These are phyloP conservation scores for Panopea generosa DNA, from an alignment of 2,888 invertebrate genomes.

Conservation along the genomic window DNA sequence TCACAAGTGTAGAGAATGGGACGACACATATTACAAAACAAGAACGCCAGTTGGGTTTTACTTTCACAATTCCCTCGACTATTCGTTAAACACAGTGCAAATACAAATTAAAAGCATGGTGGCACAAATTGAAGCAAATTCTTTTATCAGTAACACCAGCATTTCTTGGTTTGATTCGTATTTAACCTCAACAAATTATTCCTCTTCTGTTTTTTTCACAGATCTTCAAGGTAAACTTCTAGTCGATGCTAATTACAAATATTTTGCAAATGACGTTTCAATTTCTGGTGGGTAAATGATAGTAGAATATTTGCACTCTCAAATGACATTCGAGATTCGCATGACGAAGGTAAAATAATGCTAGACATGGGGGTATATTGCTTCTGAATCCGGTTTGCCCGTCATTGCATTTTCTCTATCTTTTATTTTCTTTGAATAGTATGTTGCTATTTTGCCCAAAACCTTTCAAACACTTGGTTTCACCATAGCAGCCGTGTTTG, in stretches of 20 bases:
- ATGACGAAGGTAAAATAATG: slow-evolving; percentile 73
- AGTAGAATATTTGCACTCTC: slow-evolving; percentile 93
- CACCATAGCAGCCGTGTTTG: slow-evolving; percentile 75
- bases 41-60: slow-evolving; percentile 5
- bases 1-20: slow-evolving; percentile 50
- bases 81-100: not conserved
- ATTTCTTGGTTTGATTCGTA: slow-evolving; percentile 11
- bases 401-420: slow-evolving; percentile 71
- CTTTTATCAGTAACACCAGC: not conserved
- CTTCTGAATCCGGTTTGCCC: slow-evolving; percentile 58
- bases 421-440: slow-evolving; percentile 80
- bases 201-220: not conserved
- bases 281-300: slow-evolving; percentile 21
- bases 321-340: slow-evolving; percentile 93
- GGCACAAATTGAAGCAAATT: not conserved
- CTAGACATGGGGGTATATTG: slow-evolving; percentile 72
- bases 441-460: slow-evolving; percentile 73
- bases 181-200: not conserved
- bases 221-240: slow-evolving; percentile 14
- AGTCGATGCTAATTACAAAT: not conserved
- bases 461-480: slow-evolving; percentile 78
- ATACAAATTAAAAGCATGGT: not conserved
- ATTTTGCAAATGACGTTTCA: slow-evolving; percentile 48
- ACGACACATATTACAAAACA: slow-evolving; percentile 50
- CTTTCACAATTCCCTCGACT: not conserved